A percentile compares a stretch with the other conserved stretches of the same genome.
These are phyloP conservation scores for Chrysodeixis includens DNA, from an alignment of 2,888 invertebrate genomes.

Conservation along the genomic window DNA sequence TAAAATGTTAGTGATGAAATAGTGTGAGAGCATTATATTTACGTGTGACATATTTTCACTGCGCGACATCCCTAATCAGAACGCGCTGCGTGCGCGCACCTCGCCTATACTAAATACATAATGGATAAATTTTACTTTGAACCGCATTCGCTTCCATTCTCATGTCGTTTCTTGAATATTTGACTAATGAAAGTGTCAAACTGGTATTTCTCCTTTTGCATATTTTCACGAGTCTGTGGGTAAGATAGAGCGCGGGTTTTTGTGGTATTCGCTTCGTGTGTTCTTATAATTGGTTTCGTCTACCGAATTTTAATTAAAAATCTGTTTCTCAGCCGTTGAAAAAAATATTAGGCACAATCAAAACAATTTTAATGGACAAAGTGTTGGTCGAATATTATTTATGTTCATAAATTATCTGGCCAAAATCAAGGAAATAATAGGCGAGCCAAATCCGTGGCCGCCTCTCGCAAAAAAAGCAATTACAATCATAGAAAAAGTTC, in stretches of 20 bases:
- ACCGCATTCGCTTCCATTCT: conserved; percentile 65
- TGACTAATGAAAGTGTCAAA: conserved; percentile 60
- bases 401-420: conserved; percentile 43
- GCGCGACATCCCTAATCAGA: conserved; percentile 47
- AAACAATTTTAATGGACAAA: conserved; percentile 24
- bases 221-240: conserved; percentile 36
- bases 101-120: conserved; percentile 80
- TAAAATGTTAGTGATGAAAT: background rate
- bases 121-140: conserved; percentile 75
- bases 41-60: conserved; percentile 12
- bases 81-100: conserved; percentile 58
- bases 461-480: conserved; percentile 39
- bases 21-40: background rate
- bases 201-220: conserved; percentile 31
- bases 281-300: conserved; percentile 18
- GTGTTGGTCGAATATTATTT: conserved; percentile 33
- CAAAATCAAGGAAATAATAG: conserved; percentile 25
- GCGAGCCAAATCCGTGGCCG: conserved; percentile 11
- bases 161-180: conserved; percentile 64
- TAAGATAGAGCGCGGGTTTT: conserved; percentile 1
- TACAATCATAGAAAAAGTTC: conserved; percentile 41
- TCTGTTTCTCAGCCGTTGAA: conserved; percentile 3
- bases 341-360: conserved; percentile 30
- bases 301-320: conserved; percentile 26
- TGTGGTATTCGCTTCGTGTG: conserved; percentile 7